Percentiles rank a stretch among this genome's conserved stretches.
Evolutionary conservation across 2,888 invertebrate genomes (phyloP).

Genomic region (Plusia festucae): DNA sequence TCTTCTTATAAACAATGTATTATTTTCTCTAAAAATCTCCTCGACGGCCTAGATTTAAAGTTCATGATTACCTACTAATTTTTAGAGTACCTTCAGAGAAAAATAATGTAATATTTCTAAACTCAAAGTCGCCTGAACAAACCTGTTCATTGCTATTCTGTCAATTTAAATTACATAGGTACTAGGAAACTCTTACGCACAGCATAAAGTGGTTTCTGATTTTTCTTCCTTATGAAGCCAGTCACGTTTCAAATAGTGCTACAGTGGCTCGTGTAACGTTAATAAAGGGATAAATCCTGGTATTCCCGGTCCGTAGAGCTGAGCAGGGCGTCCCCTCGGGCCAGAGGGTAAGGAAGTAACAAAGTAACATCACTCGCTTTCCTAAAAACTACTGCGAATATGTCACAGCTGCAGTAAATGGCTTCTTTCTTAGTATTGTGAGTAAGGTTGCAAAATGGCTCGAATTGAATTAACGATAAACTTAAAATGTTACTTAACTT

Average conservation of each 20-base stretch:
- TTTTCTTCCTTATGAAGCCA: background rate
- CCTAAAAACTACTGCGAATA: conserved; percentile 36
- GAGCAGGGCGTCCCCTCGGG: conserved; percentile 46
- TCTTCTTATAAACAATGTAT: no score
- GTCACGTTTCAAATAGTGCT: conserved; percentile 44
- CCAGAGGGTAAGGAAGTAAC: conserved; percentile 45
- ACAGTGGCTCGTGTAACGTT: conserved; percentile 50
- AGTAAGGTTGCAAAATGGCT: conserved; percentile 15
- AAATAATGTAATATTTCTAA: no score
- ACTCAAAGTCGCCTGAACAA: no score
- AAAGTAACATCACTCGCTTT: conserved; percentile 36
- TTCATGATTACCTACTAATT: no score
- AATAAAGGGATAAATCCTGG: conserved; percentile 60
- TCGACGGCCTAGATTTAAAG: no score
- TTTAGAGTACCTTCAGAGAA: no score
- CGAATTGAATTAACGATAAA: background rate
- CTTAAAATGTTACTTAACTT: no score
- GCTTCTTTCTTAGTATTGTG: conserved; percentile 24
- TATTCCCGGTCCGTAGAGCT: conserved; percentile 43
- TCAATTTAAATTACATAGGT: no score
- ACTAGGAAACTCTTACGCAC: no score
- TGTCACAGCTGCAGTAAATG: conserved; percentile 51
- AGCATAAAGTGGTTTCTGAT: no score
- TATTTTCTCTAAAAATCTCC: no score
- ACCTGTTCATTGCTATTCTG: no score